Evolutionary conservation across 2,888 invertebrate genomes (phyloP), one percentile per base, ranked within the genome.

Genomic region (Andrena marginata): DNA sequence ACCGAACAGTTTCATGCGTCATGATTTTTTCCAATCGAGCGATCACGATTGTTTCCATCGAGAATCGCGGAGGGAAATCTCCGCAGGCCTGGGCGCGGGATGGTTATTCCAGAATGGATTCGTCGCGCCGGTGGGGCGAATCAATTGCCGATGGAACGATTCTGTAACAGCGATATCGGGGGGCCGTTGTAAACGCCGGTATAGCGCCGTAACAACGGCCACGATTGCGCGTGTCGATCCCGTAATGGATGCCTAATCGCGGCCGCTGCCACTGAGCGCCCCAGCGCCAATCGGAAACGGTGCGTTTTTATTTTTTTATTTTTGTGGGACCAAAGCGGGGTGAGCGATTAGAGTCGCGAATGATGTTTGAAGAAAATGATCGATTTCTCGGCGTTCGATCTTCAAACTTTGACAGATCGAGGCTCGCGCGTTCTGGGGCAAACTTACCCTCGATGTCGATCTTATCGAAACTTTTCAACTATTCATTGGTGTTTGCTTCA

Each of bases 211-310:
- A 69, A 84, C 69, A 68, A 74, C 77, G 48, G 23, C 59, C 70
- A 20, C 82, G 69, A 72, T 60, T 69, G 69, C 42, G 16, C 56
- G 33, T 48, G 65, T 76, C 70, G 85, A 70, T 70, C 29, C 62
- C 33, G 68, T 85, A 85, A 85, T 74, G 77, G 63, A 82, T 54
- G 75, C 82, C 56, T 85, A 85, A 85, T 82, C 79, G 75, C 23
- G 64, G 26, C 48, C 23, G 26, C 31, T 26, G 33, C 13, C 29
- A 20, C 59, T 10, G 62, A 54, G 20, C 29, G 68, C 56, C 59
- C 16, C 42, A 10, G 7, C 48, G 35, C n/a, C 20, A 20, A 65
- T 56, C 7, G 54, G n/a, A 20, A 73, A 64, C 33, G 49, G 8
- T 26, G n/a, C 23, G 35, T 70, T 7, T 23, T 4, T 23, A 8